Evolutionary conservation across 2,888 invertebrate genomes (phyloP).

Genomic region (Diaperis boleti): DNA sequence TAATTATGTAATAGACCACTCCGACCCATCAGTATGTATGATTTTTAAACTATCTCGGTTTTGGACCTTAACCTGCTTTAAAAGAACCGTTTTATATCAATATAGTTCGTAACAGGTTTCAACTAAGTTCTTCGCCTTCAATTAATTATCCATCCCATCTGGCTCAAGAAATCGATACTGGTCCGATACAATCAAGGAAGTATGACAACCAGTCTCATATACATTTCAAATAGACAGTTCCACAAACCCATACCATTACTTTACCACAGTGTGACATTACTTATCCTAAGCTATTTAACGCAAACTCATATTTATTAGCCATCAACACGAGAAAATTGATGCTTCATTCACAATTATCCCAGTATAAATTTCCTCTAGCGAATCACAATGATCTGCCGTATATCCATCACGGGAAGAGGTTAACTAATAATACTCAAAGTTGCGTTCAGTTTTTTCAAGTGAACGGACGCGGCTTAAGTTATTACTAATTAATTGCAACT

Average conservation of each 20-base stretch:
- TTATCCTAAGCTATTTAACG: constrained; percentile 21
- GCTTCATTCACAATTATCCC: constrained; percentile 34
- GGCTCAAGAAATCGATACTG: neutral
- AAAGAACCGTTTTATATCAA: too few relatives aligned
- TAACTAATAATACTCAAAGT: neutral
- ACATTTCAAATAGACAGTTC: constrained; percentile 2
- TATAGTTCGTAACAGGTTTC: too few relatives aligned
- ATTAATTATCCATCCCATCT: too few relatives aligned
- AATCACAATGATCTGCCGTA: constrained; percentile 19
- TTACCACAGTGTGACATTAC: constrained; percentile 20
- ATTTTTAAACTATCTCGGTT: too few relatives aligned
- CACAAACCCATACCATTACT: constrained; percentile 15
- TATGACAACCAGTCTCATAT: constrained; percentile 15
- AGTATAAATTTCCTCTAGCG: constrained; percentile 29
- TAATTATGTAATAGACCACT: too few relatives aligned
- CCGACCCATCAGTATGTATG: too few relatives aligned
- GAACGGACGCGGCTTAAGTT: neutral
- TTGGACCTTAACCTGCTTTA: too few relatives aligned
- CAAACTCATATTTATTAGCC: constrained; percentile 40
- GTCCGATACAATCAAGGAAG: constrained; percentile 18
- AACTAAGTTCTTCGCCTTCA: too few relatives aligned
- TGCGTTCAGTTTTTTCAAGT: neutral
- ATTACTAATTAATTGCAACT: constrained; percentile 4
- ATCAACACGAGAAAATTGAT: constrained; percentile 36
- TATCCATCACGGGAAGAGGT: neutral